Evolutionary conservation across 2,888 invertebrate genomes (phyloP).

Genomic region (Nowickia ferox): DNA sequence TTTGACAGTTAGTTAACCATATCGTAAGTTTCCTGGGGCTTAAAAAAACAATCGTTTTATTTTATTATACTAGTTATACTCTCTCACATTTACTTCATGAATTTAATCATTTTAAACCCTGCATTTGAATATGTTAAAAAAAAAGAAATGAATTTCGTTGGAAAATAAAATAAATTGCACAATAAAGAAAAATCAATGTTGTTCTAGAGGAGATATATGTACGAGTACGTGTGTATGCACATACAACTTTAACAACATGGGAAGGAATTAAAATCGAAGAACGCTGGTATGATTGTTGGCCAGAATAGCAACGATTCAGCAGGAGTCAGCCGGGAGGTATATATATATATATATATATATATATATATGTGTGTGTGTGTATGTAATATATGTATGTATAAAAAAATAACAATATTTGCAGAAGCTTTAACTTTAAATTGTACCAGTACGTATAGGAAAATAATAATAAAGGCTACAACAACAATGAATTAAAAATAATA

Average conservation of each 20-base stretch:
- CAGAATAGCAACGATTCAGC: constrained; percentile 29
- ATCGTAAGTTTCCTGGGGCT: too few species aligned
- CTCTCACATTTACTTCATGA: too few species aligned
- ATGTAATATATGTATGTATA: not conserved
- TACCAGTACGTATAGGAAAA: constrained; percentile 47
- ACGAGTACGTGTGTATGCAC: not conserved
- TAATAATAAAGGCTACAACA: constrained; percentile 37
- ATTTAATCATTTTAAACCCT: too few species aligned
- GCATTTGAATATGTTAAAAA: constrained; percentile 56
- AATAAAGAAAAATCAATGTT: constrained; percentile 72
- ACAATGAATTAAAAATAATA: constrained; percentile 36
- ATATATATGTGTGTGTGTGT: not conserved
- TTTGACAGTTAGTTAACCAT: too few species aligned
- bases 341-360: not conserved
- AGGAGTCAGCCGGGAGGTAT: constrained; percentile 57
- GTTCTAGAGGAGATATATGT: constrained; percentile 59
- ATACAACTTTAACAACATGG: constrained; percentile 34
- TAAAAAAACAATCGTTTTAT: too few species aligned
- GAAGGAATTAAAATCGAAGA: constrained; percentile 49
- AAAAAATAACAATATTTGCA: constrained; percentile 52
- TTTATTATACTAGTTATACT: too few species aligned
- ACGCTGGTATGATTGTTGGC: constrained; percentile 39
- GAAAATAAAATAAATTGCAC: constrained; percentile 75
- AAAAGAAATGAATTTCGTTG: constrained; percentile 76
- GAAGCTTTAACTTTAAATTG: constrained; percentile 65